A percentile compares a stretch with the other conserved stretches of the same genome.
phyloP scores from a whole-genome alignment of 2,888 invertebrate genomes.

The Nemapogon koenigi region DNA sequence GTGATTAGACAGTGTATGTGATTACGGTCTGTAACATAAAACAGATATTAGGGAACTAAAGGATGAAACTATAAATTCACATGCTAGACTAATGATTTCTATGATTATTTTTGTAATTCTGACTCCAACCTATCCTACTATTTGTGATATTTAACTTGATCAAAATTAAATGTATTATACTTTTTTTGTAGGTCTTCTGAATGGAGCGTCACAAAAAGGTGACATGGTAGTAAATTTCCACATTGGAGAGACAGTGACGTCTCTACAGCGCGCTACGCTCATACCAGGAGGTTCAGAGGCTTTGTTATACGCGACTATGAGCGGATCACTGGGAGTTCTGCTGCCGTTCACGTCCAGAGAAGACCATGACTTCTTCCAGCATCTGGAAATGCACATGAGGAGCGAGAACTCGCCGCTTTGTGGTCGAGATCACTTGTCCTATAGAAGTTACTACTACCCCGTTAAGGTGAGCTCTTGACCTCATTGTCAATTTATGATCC shows the following conservation, averaged over 20 bases:
- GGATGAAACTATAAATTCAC: constrained; percentile 53
- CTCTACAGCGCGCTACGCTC: constrained; percentile 93
- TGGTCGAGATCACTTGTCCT: constrained; percentile 96
- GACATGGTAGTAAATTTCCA: constrained; percentile 94
- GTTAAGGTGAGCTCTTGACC: constrained; percentile 85
- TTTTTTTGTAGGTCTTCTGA: constrained; percentile 74
- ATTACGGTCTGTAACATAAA: too few species aligned
- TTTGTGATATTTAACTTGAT: neutral
- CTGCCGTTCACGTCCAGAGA: constrained; percentile 95
- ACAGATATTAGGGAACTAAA: constrained; percentile 15
- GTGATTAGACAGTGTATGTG: too few species aligned
- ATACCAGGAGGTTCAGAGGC: constrained; percentile 98
- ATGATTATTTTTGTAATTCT: constrained; percentile 34
- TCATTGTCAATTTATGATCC: too few species aligned
- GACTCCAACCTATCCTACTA: neutral
- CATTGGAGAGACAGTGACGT: constrained; percentile 94
- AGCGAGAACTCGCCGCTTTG: constrained; percentile 96
- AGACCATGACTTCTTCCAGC: constrained; percentile 99
- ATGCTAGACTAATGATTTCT: constrained; percentile 63
- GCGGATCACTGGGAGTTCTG: constrained; percentile 92
- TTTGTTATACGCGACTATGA: constrained; percentile 93
- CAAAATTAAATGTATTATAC: neutral
- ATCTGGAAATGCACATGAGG: constrained; percentile 99
- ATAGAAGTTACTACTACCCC: constrained; percentile 96
- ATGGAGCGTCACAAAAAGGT: constrained; percentile 97